Evolutionary conservation across 1,140 invertebrate genomes (phyloP), one percentile per base, ranked within the genome.

Genomic region (Trichonephila inaurata): DNA sequence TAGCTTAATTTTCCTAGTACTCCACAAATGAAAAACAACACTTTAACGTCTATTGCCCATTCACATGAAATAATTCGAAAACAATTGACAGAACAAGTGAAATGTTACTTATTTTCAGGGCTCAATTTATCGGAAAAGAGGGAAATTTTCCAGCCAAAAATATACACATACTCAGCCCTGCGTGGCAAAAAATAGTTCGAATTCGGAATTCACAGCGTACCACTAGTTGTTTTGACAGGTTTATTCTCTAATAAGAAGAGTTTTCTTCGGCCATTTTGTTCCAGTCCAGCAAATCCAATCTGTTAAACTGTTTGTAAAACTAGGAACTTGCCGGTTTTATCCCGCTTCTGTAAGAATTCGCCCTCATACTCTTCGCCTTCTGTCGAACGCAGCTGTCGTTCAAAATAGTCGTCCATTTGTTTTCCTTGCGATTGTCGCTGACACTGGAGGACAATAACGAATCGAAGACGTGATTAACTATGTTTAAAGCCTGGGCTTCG

Each of bases 191-290:
- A 72, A 72, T 72, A 28, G 28, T 72, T 72, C 24, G 12, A 72
- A 33, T 21, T 16, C 24, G 69, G 28, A 72, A 72, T 24, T n/a
- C 69, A 33, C 24, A 72, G 28, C 12, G 2, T 16, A 24, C 4
- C 69, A 72, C 69, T 24, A 72, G 69, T 72, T 72, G 69, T 72
- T 72, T 72, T 72, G 69, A 72, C 69, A 72, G 69, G 69, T 72
- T 72, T 72, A 72, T 72, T 72, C 28, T 24, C 69, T 33, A 72
- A 72, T 72, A 72, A 72, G 69, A 33, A 72, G 69, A 72, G 69
- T 72, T 72, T 72, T 4, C 69, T 28, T 72, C 5, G 69, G 69
- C 69, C 69, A 72, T 72, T 72, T 33, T 33, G 69, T 72, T 72
- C 69, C 16, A 72, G 24, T 72, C 24, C 69, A 72, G 24, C n/a